A percentile compares a stretch with the other conserved stretches of the same genome.
Conservation (phyloP, 2,113 vertebrate genomes). For the Strix aluco region DNA sequence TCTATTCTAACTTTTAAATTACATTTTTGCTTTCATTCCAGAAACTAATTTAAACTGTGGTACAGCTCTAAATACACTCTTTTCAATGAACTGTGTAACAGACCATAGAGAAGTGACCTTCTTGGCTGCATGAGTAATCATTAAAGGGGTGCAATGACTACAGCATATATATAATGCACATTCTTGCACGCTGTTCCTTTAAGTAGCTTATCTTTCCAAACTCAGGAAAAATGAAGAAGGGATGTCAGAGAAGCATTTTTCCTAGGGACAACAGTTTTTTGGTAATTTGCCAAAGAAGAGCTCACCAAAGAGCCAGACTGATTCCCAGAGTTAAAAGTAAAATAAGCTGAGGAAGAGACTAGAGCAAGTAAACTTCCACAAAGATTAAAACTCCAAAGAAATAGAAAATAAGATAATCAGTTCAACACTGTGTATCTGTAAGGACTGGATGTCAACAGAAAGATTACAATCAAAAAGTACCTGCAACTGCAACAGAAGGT, state of each 20-base stretch:
- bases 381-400: not conserved
- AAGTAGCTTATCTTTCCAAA: not conserved
- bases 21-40: not conserved
- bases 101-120: not conserved
- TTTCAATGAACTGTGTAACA: not conserved
- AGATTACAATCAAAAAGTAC: not conserved
- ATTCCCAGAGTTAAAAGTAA: not conserved
- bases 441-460: not conserved
- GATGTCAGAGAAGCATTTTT: not conserved
- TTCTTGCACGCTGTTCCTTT: not conserved
- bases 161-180: accelerated
- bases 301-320: not conserved
- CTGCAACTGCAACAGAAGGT: not conserved
- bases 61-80: not conserved
- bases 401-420: not conserved
- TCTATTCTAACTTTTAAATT: not conserved
- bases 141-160: not conserved
- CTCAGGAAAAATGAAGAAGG: not conserved
- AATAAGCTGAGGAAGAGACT: not conserved
- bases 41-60: not conserved
- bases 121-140: not conserved
- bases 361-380: not conserved
- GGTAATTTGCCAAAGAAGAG: not conserved
- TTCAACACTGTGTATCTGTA: not conserved
- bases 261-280: not conserved